Evolutionary conservation across 1,140 invertebrate species (phyloP).

Genomic region (Apis dorsata): DNA sequence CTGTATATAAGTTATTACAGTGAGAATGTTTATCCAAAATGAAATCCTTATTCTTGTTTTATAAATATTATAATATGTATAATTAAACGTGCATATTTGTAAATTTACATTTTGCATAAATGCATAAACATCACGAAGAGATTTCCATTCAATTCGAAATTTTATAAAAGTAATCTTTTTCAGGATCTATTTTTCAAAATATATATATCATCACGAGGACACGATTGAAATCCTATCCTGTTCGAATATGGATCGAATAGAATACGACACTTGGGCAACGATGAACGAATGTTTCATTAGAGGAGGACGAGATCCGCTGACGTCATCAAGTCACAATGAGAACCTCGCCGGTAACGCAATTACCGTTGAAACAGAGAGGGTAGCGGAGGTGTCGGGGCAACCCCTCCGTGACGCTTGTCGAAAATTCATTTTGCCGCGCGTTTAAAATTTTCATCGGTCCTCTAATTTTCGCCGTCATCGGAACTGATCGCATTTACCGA

Average conservation of each 20-base stretch:
- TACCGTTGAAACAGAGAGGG: conserved; percentile 38
- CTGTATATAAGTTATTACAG: no score
- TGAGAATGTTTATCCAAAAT: no score
- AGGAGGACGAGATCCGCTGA: conserved; percentile 31
- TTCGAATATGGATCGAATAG: not conserved
- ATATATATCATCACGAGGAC: not conserved
- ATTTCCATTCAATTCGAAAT: no score
- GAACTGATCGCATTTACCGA: conserved; percentile 4
- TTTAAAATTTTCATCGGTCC: conserved; percentile 45
- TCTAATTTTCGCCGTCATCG: conserved; percentile 44
- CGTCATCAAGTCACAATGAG: conserved; percentile 38
- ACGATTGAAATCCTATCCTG: no score
- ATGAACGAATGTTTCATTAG: conserved; percentile 40
- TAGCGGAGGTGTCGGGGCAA: conserved; percentile 38
- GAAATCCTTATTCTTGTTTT: no score
- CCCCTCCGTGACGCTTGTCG: conserved; percentile 33
- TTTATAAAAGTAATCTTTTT: no score
- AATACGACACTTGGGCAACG: not conserved
- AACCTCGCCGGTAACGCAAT: conserved; percentile 51
- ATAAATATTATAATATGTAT: no score
- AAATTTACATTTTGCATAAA: no score
- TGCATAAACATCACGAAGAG: no score
- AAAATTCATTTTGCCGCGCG: conserved; percentile 48
- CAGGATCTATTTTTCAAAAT: not conserved
- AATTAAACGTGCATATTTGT: no score